Evolutionary conservation across 2,797 vertebrate species (phyloP), one percentile per base, ranked within the genome.

Genomic region (Cyprinodon diabolis): DNA sequence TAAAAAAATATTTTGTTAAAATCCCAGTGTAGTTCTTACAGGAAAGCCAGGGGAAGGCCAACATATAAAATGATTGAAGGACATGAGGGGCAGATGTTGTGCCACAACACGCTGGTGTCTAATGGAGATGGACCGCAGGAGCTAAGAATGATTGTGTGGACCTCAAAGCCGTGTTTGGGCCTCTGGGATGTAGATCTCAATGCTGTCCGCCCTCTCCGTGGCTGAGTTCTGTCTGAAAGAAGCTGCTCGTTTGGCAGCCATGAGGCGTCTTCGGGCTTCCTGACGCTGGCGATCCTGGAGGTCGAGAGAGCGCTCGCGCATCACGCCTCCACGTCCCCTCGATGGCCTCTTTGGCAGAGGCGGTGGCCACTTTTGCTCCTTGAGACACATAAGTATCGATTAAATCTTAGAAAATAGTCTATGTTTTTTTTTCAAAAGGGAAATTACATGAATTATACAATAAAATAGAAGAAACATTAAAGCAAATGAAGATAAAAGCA

Each of bases 111-210:
- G 84, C 81, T 84, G 87, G 84, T 87, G 83, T 78, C 45, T 54
- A 67, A 74, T 76, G 87, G 60, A 77, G 72, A 66, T 73, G 87
- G 75, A 75, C 73, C 48, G 75, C 66, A 56, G 81, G 73, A 74
- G 78, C 73, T 63, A 65, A 67, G 79, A 84, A 51, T 77, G 82
- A 73, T 84, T 85, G 78, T 30, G 69, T 77, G 83, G 86, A 93
- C 96, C 93, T 97, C 96, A 99, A 94, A 99, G 97, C 88, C 98
- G 94, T 0, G 98, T 99, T 94, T 99, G 98, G 87, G 98, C 98
- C 92, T 99, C 98, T 0, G 98, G 98, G 95, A 99, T 99, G 92
- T 99, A 99, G 86, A 99, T 99, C 94, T 99, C 98, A 49, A 99
- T 99, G 96, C 98, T 99, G 96, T 99, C 98, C 35, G 98, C 98